Base-by-base conservation (phyloP, 2,888 invertebrate genomes). In the Drosophila neoperkinsi region DNA sequence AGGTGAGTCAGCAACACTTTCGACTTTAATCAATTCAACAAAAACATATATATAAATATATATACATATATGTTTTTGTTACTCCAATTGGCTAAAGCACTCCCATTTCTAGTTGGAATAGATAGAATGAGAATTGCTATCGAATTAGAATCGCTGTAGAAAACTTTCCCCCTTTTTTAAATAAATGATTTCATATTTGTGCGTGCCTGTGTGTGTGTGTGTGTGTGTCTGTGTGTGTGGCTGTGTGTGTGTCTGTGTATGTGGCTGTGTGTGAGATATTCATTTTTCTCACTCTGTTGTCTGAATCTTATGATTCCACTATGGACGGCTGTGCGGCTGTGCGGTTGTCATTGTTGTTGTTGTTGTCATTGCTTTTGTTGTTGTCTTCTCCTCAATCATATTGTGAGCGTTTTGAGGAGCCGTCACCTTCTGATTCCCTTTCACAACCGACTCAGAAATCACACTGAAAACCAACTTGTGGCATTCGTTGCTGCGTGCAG, bases 1-100 rank as follows among this genome's bases (percentile, higher is more conserved):
- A 94, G 95, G 97, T 97, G 71, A 90, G 89, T 89, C 60, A 70
- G 10, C 5, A 53, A 34, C 30, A n/a, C 11, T 28, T 30, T 30
- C 16, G 0, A 49, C 16, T 16, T 9, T 16, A 49, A 38, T 38
- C 18, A 49, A 25, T 34, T 18, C 16, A 55, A 18, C n/a, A n/a
- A n/a, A n/a, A n/a, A n/a, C n/a, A 33, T 33, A 30, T 5, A 46
- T 11, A 4, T 49, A 30, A 7, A 46, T 21, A 16, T 50, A 13
- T 53, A 18, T 36, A 4, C 13, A 1, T 30, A 16, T 11, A 34
- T 9, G 4, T 30, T 28, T 10, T 53, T 46, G 21, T 9, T 46
- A 16, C 13, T 46, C 46, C 46, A 16, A 16, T 25, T 4, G 16
- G 46, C 16, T 9, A 0, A 25, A 16, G 4, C 25, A 25, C 4